These are phyloP conservation scores for Xenentodon cancila DNA, from an alignment of 2,797 vertebrate genomes.

Conservation along the genomic window DNA sequence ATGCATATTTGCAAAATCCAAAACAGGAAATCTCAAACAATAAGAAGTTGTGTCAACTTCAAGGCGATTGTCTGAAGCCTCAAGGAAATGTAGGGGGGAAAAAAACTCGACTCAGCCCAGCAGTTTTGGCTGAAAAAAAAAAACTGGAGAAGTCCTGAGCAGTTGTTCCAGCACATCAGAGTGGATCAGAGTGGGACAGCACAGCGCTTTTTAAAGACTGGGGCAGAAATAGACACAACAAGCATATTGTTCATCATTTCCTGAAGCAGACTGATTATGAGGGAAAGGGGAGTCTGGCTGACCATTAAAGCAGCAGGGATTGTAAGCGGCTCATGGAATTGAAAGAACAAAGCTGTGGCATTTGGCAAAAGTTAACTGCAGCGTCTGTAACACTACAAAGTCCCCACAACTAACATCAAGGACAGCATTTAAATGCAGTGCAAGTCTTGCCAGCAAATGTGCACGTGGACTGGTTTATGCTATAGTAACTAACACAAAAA, in stretches of 20 bases:
- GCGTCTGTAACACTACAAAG: conserved; percentile 14
- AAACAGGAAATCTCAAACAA: conserved; percentile 86
- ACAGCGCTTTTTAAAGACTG: conserved; percentile 49
- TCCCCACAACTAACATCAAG: conserved; percentile 20
- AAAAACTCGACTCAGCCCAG: conserved; percentile 51
- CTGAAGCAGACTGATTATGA: conserved; percentile 58
- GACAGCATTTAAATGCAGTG: conserved; percentile 3
- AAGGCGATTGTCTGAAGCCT: conserved; percentile 66
- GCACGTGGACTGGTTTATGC: background rate
- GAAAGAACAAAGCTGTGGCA: conserved; percentile 72
- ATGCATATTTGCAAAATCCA: conserved; percentile 47
- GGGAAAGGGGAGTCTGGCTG: conserved; percentile 21
- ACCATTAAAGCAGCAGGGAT: conserved; percentile 48
- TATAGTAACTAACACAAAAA: background rate
- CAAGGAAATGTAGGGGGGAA: conserved; percentile 66
- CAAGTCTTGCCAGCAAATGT: conserved; percentile 1
- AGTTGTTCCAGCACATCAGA: conserved; percentile 18
- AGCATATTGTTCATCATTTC: conserved; percentile 79
- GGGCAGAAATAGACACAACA: conserved; percentile 78
- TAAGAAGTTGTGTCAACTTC: conserved; percentile 73
- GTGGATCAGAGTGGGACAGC: conserved; percentile 32
- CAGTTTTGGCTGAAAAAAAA: conserved; percentile 48
- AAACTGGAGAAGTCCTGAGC: conserved; percentile 39
- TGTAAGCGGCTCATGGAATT: conserved; percentile 49
- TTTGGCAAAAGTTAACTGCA: conserved; percentile 69